Base-by-base conservation (phyloP, 2,113 vertebrate species). In the Lophochroa leadbeateri region DNA sequence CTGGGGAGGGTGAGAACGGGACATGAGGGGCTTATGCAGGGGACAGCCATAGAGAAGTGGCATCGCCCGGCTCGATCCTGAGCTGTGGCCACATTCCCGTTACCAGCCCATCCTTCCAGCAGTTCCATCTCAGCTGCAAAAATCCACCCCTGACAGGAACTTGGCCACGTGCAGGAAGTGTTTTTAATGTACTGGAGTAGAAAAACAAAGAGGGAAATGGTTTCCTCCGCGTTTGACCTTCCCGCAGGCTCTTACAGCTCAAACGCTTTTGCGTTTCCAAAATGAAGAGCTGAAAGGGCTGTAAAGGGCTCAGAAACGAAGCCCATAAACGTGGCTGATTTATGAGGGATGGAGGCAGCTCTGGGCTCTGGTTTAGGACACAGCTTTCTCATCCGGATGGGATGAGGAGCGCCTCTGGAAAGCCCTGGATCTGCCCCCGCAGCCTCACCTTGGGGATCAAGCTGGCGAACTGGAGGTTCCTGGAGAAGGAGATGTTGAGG, bases 401-500 rank as follows among this genome's bases (percentile, higher is more conserved):
- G 86, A 77, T 69, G 2, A 71, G 23, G 15, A 61, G 41, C 0
- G 0, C 47, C 57, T 60, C 57, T 17, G 82, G 75, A 37, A 65
- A 79, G 33, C 17, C 50, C 50, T 1, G 82, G 76, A 10, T 46
- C 11, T 67, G 9, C n/a, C 53, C 14, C 0, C 0, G 16, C 70
- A 7, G 19, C 46, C 91, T 90, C 88, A 96, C 92, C 95, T 88
- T 94, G 55, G 86, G 97, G 50, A 99, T 98, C 74, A 99, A 88
- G 97, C 98, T 99, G 70, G 99, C 99, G 3, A 99, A 98, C 86
- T 98, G 98, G 15, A 99, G 98, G 92, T 99, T 99, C 50, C 97
- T 97, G 10, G 99, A 99, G 98, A 98, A 98, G 46, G 98, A 98
- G 96, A 99, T 99, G 88, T 99, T 99, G 14, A 99, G 98, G 18